Base-by-base conservation (phyloP, 1,140 invertebrate species). In the Arctopsyche grandis region DNA sequence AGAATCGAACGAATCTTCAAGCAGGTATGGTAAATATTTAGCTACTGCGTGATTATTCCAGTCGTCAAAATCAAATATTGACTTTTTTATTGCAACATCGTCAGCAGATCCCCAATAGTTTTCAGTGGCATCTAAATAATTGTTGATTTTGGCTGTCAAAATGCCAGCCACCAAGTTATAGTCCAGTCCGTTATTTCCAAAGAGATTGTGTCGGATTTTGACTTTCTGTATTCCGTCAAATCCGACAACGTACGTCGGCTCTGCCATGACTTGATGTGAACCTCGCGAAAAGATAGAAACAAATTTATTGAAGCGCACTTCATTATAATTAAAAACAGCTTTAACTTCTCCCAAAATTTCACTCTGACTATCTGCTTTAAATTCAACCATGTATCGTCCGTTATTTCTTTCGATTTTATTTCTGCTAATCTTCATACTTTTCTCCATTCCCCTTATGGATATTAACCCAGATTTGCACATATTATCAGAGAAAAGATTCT, bases 1-100 rank as follows among this genome's bases (percentile, higher is more conserved):
- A 0, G 92, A 91, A 80, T 94, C 92, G 83, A 96, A 92, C 66
- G 90, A 89, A 83, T 96, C 91, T 84, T 93, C 92, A 48, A 93
- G 90, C 48, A 99, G 90, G 86, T 93, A 99, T 0, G 98, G 98
- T 77, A 92, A 90, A 86, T 94, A 99, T 19, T 93, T 90, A 0
- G 97, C 97, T 46, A 98, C 92, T 0, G 97, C 97, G 86, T 97
- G 98, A 87, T 97, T 97, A 85, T 99, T 99, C 98, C 98, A 99
- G 85, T 99, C 98, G 86, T 99, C 97, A 89, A 99, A 99, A 89
- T 99, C 99, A 86, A 99, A 99, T 83, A 99, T 98, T 84, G 93
- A 91, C 66, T 92, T 90, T 80, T 92, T 90, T 29, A 99, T 99
- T 43, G 89, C 87, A 5, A 85, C 85, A 52, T 94, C 90, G 74